Evolutionary conservation across 2,113 vertebrate species (phyloP), one percentile per base, ranked within the genome.

Genomic region (Serinus canaria): DNA sequence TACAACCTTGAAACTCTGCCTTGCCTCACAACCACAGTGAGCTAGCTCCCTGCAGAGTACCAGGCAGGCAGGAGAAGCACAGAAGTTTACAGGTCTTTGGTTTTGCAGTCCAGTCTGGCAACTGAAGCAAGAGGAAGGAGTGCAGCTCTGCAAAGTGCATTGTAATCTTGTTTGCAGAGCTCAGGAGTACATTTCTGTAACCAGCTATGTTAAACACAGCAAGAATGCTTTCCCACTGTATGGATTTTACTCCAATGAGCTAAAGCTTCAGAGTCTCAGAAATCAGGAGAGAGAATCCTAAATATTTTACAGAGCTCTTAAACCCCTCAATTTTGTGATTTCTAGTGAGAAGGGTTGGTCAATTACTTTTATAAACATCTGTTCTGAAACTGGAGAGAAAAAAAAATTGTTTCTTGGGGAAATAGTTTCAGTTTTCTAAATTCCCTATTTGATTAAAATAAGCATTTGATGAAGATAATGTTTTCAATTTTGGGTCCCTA

Each of bases 41-140:
- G 39, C 47, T 50, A 44, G 39, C 47, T 50, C 62, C 15, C 62
- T 16, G 31, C 13, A 5, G 50, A n/a, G 13, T 0, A 11, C 15
- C 2, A 21, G 59, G 28, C 76, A 44, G 58, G 46, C 44, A 33
- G 31, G 49, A 50, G n/a, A 27, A 63, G 43, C 17, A 10, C 1
- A 0, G 13, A n/a, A 24, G n/a, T 15, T 74, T 15, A 1, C 0
- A 52, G 21, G 5, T 35, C 21, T 11, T 25, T 10, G 35, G 5
- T n/a, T 22, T 20, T 33, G 46, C 47, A 4, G 15, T 43, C 0
- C 46, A n/a, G 15, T 27, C 21, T 46, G 52, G 39, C 59, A 84
- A 9, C 11, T 5, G 44, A 52, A 77, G 44, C 69, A 22, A 25
- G 47, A 19, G 16, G 31, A 12, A 39, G 0, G 0, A 63, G 44